Base-by-base conservation (phyloP, 2,797 vertebrate genomes). In the Lacerta bilineata region DNA sequence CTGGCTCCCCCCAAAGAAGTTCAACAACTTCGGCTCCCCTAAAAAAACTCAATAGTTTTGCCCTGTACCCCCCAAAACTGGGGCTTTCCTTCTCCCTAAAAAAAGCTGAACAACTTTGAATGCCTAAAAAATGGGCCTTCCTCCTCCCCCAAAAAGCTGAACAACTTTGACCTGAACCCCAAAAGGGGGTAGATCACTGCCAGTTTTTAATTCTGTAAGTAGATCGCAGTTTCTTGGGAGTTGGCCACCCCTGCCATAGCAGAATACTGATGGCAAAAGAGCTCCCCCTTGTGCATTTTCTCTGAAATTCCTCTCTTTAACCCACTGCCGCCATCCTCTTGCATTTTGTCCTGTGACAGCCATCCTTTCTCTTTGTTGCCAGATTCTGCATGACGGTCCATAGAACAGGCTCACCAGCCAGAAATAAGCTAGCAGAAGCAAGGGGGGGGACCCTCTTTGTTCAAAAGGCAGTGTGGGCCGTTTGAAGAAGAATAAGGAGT, bases 221-320 rank as follows among this genome's bases (percentile, higher is more conserved):
- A 33, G 33, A 33, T 33, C 33, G 33, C 33, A 33, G 33, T 33
- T 33, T 33, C 33, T 33, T 33, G 33, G 33, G 33, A 33, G 33
- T 33, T 33, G 33, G 33, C 33, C 33, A 33, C 33, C 33, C 33
- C 33, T 33, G 33, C 29, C 64, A 1, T 36, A 29, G 83, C 46
- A n/a, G 66, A 71, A 79, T 9, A 20, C 41, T n/a, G 20, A 39
- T 3, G 10, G 59, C 1, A 41, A n/a, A 9, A 8, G 83, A 39
- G n/a, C 59, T 15, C 88, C 88, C 83, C 27, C 88, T 76, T 68
- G 88, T 41, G 88, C 20, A 39, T 81, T 68, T 75, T 18, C 13
- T 55, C 2, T 25, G 17, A 25, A 75, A n/a, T 33, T 25, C 46
- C 33, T n/a, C 71, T 20, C 27, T 71, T 80, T 68, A 39, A n/a